Base-by-base conservation (phyloP, 2,888 invertebrate species). In the Neoaliturus tenellus region DNA sequence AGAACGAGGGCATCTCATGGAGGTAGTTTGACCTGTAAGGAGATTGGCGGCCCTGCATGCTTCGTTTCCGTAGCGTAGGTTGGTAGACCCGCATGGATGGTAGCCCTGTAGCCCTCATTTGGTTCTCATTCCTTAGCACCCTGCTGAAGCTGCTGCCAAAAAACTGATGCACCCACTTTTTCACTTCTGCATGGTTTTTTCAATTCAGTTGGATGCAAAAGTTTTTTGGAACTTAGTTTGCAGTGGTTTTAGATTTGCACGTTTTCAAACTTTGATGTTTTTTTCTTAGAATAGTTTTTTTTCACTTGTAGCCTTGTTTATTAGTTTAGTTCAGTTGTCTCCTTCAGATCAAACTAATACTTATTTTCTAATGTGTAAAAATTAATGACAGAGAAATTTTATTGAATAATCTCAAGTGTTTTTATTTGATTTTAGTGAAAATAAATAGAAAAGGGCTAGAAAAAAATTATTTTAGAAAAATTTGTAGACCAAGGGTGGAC, bases 101-200 rank as follows among this genome's bases (percentile, higher is more conserved):
- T 51, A 35, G 17, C 6, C 71, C 35, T 71, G 71, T 35, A 78
- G 78, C 82, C 82, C 73, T 82, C 82, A 39, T 73, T 82, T 82
- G 73, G 71, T 82, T 55, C 81, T 35, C 28, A 8, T 17, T 55
- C 35, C 48, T 55, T 2, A n/a, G 55, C 78, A 31, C 55, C 48
- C 78, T 23, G 78, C 35, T 51, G 6, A 23, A 55, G 44, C 28
- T 25, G 17, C 41, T 17, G 12, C 41, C 41, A 28, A 75, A 73
- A 41, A 75, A 48, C 75, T n/a, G 20, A 35, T 75, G 75, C 48
- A 75, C 48, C 48, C n/a, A 78, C 51, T 28, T 28, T 44, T 20
- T 14, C 51, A 31, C 33, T 48, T 17, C 31, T 78, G 78, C 48
- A 55, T 78, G 55, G 33, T 33, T 55, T 35, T 75, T 75, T 20